Evolutionary conservation across 1,140 invertebrate genomes (phyloP).

Genomic region (Drosophila rhopaloa): DNA sequence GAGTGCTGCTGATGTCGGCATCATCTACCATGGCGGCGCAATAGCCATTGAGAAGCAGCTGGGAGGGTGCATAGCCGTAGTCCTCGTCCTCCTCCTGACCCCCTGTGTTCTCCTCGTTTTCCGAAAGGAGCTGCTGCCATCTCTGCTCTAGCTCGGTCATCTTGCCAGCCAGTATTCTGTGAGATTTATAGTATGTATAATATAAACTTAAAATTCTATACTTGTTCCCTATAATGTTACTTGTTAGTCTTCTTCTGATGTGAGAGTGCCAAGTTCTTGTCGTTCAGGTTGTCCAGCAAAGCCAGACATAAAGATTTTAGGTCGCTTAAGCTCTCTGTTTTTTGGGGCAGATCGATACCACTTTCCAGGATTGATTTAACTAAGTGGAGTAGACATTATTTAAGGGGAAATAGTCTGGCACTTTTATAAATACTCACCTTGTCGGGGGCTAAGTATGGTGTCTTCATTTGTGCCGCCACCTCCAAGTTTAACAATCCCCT

Average conservation of each 20-base stretch:
- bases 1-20: conserved; percentile 21
- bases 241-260: conserved; percentile 94
- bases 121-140: conserved; percentile 78
- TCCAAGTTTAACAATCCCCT: conserved; percentile 87
- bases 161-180: conserved; percentile 86
- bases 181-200: conserved; percentile 1
- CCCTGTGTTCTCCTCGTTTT: conserved; percentile 43
- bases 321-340: conserved; percentile 90
- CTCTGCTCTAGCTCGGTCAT: conserved; percentile 86
- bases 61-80: conserved; percentile 85
- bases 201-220: neutral
- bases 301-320: conserved; percentile 91
- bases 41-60: conserved; percentile 86
- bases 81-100: conserved; percentile 52
- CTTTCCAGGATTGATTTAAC: conserved; percentile 89
- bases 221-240: conserved; percentile 70
- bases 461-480: conserved; percentile 80
- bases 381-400: conserved; percentile 53
- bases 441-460: conserved; percentile 87
- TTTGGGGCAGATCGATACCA: conserved; percentile 88
- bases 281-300: conserved; percentile 92
- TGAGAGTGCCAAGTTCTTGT: conserved; percentile 92
- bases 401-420: rapidly evolving
- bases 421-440: conserved; percentile 84
- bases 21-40: conserved; percentile 85